phyloP scores from a whole-genome alignment of 2,797 vertebrate species.

The Acanthurus lineatus region DNA sequence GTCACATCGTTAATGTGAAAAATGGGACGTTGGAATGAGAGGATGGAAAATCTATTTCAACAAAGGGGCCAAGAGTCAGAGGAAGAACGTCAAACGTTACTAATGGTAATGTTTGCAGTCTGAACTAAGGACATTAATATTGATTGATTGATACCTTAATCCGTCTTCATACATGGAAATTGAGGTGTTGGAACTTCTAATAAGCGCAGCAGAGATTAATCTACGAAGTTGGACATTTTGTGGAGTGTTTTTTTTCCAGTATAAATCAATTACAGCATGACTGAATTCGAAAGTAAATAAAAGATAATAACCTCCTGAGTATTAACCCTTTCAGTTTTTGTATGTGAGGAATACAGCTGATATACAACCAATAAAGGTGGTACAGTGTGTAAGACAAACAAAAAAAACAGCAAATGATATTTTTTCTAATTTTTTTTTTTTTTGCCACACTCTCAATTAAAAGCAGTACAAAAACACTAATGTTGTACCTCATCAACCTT shows the following conservation, averaged over 20 bases:
- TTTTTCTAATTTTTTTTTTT: too few species aligned
- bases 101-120: slow-evolving; percentile 66
- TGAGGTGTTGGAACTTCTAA: slow-evolving; percentile 30
- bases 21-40: slow-evolving; percentile 63
- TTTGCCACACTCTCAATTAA: too few species aligned
- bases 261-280: slow-evolving; percentile 9
- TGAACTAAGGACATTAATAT: slow-evolving; percentile 66
- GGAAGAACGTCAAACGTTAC: slow-evolving; percentile 63
- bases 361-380: too few species aligned
- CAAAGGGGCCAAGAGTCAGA: slow-evolving; percentile 71
- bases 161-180: slow-evolving; percentile 45
- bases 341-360: neutral
- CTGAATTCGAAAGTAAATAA: slow-evolving; percentile 12
- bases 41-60: slow-evolving; percentile 76
- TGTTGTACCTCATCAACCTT: too few species aligned
- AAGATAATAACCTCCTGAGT: neutral
- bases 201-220: slow-evolving; percentile 13
- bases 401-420: too few species aligned
- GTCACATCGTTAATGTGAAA: slow-evolving; percentile 80
- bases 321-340: neutral
- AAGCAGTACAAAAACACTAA: too few species aligned
- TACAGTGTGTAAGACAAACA: too few species aligned
- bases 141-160: slow-evolving; percentile 62
- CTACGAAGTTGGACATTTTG: slow-evolving; percentile 13
- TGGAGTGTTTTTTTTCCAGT: neutral